A percentile compares a stretch with the other conserved stretches of the same genome.
These are phyloP conservation scores for Mustela lutreola DNA, from an alignment of 2,113 vertebrate genomes.

Conservation along the genomic window DNA sequence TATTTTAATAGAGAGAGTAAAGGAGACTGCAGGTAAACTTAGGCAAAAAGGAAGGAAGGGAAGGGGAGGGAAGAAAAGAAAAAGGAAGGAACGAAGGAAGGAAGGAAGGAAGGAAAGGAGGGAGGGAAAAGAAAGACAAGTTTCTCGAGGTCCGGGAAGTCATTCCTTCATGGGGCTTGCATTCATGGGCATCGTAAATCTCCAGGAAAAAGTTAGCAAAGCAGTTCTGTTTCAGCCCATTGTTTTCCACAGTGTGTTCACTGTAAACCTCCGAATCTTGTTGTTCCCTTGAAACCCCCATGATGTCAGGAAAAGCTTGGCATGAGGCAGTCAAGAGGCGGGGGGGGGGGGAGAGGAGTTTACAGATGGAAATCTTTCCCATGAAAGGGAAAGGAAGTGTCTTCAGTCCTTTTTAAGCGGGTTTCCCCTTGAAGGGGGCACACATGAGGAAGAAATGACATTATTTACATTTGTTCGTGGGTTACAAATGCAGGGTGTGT, in stretches of 20 bases:
- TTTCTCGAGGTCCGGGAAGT: background rate
- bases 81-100: too few species aligned
- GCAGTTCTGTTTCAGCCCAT: background rate
- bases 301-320: background rate
- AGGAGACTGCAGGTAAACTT: slow-evolving; percentile 13
- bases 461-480: background rate
- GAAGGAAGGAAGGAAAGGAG: background rate
- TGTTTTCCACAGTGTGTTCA: background rate
- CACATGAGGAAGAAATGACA: background rate
- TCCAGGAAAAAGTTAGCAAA: background rate
- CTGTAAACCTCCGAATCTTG: background rate
- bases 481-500: background rate
- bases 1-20: slow-evolving; percentile 27
- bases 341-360: background rate
- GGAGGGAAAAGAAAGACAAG: background rate
- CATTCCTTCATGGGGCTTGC: background rate
- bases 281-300: background rate
- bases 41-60: background rate
- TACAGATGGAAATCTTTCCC: too few species aligned
- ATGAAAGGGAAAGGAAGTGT: background rate
- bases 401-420: background rate
- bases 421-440: background rate
- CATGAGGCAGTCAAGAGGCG: background rate
- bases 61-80: accelerated
- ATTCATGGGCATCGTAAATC: background rate